Percentiles rank a stretch among this genome's conserved stretches.
These are phyloP conservation scores for Bovichtus variegatus DNA, from an alignment of 2,797 vertebrate species.

Conservation along the genomic window DNA sequence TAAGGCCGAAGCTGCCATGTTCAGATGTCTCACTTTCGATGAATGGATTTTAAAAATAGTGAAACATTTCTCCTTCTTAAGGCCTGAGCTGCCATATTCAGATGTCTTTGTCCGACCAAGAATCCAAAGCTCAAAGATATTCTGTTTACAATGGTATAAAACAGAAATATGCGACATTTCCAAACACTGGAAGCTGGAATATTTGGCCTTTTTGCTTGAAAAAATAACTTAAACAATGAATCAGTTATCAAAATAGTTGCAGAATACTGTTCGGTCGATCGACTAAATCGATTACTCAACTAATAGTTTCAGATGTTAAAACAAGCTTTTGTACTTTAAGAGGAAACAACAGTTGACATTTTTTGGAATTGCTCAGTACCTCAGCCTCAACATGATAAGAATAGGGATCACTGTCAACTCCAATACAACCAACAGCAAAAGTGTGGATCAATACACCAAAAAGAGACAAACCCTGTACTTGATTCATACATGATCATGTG, in stretches of 20 bases:
- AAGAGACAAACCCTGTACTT: constrained; percentile 7
- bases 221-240: neutral
- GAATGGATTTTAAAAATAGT: too few species aligned
- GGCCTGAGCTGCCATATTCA: too few species aligned
- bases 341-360: neutral
- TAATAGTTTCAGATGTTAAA: neutral
- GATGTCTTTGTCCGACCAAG: neutral
- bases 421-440: constrained; percentile 12
- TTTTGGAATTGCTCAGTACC: neutral
- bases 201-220: neutral
- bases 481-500: neutral
- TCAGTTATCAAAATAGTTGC: neutral
- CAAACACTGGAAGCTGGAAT: neutral
- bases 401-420: neutral
- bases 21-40: neutral
- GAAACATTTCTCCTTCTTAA: too few species aligned
- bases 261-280: too few species aligned
- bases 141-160: neutral
- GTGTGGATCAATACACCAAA: constrained; percentile 11
- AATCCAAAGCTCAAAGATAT: neutral
- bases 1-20: neutral
- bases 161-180: neutral
- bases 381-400: neutral
- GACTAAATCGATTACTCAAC: neutral
- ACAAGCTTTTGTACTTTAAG: neutral